Conservation (phyloP, 1,140 invertebrate genomes). For the Luehdorfia chinensis region DNA sequence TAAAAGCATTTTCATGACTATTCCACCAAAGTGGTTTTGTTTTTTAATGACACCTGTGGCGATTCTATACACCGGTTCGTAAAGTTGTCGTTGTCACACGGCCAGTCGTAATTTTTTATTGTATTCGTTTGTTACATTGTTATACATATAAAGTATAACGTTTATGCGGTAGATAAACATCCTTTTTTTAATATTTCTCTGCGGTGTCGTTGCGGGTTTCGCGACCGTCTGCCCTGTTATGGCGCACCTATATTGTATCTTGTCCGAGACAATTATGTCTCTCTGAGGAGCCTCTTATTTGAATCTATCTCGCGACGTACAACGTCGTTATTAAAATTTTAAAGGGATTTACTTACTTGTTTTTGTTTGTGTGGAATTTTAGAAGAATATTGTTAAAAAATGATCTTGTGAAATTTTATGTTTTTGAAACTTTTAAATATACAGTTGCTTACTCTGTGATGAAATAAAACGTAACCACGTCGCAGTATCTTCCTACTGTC, state of each 20-base stretch:
- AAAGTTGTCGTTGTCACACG: conserved; percentile 46
- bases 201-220: conserved; percentile 20
- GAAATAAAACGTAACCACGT: too few relatives aligned
- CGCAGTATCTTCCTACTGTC: too few relatives aligned
- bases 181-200: conserved; percentile 30
- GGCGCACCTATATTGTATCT: not conserved
- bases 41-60: conserved; percentile 43
- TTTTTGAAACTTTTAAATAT: too few relatives aligned
- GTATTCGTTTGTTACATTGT: conserved; percentile 35
- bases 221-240: not conserved
- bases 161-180: conserved; percentile 30
- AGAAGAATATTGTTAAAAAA: too few relatives aligned
- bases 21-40: too few relatives aligned
- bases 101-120: conserved; percentile 58
- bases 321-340: not conserved
- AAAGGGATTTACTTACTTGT: too few relatives aligned
- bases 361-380: too few relatives aligned
- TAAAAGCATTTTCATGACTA: not conserved
- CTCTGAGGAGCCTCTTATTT: not conserved
- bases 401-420: too few relatives aligned
- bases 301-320: not conserved
- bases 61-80: conserved; percentile 38
- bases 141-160: conserved; percentile 5
- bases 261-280: conserved; percentile 4
- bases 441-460: too few relatives aligned